A percentile compares a stretch with the other conserved stretches of the same genome.
phyloP scores from a whole-genome alignment of 2,797 vertebrate genomes.

The Thaleichthys pacificus region DNA sequence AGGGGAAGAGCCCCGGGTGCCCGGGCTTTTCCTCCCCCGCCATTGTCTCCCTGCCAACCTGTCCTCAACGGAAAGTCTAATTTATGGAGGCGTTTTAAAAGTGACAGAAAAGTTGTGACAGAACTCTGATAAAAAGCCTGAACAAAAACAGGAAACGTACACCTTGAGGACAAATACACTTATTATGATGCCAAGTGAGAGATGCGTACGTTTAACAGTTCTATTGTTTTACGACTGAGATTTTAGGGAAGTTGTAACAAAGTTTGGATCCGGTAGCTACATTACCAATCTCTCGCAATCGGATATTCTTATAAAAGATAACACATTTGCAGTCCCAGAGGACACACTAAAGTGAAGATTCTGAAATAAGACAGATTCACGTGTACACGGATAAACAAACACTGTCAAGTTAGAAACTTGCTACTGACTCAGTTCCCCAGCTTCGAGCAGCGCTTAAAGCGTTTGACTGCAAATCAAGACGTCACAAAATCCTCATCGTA shows the following conservation, averaged over 20 bases:
- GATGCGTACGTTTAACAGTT: background rate
- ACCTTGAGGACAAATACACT: slow-evolving; percentile 39
- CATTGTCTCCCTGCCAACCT: slow-evolving; percentile 73
- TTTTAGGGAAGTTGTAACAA: background rate
- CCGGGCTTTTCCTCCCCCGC: slow-evolving; percentile 71
- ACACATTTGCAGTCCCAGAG: background rate
- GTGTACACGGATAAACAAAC: no score
- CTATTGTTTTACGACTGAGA: no score
- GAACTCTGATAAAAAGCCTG: slow-evolving; percentile 40
- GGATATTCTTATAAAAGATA: background rate
- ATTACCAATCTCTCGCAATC: background rate
- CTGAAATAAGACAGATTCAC: background rate
- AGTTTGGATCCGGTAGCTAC: background rate
- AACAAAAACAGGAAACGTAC: slow-evolving; percentile 70
- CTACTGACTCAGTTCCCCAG: no score
- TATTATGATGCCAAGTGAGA: slow-evolving; percentile 35
- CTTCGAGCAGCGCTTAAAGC: no score
- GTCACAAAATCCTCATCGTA: no score
- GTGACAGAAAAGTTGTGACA: slow-evolving; percentile 47
- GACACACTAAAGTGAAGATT: background rate
- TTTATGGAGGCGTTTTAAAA: slow-evolving; percentile 61
- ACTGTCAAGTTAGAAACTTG: no score
- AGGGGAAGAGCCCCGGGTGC: slow-evolving; percentile 65
- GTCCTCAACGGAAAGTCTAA: slow-evolving; percentile 61
- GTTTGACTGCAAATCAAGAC: no score